Conservation (phyloP, 23 tunicate species). For the Ascidia mentula region DNA sequence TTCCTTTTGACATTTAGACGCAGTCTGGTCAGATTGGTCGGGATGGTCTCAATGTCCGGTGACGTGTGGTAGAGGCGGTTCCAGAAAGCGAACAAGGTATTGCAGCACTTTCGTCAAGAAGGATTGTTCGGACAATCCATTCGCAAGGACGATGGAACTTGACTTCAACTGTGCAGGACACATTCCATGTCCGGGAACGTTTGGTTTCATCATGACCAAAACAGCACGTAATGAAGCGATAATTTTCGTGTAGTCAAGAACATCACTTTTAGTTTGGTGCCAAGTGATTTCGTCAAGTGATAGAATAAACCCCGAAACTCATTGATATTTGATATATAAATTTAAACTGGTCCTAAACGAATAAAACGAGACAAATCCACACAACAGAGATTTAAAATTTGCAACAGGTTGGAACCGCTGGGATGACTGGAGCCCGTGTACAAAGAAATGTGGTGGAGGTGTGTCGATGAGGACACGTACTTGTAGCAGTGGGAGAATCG, state of each 20-base stretch:
- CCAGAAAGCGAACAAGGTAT: neutral
- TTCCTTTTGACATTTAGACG: no score
- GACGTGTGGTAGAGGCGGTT: slow-evolving; percentile 32
- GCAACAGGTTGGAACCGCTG: slow-evolving; percentile 13
- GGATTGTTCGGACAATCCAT: slow-evolving; percentile 21
- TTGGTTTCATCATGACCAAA: neutral
- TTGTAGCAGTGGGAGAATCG: neutral
- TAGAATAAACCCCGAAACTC: neutral
- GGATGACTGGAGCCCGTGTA: slow-evolving; percentile 27
- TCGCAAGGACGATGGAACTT: neutral
- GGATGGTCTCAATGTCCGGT: slow-evolving; percentile 19
- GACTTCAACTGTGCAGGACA: neutral
- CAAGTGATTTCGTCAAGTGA: neutral
- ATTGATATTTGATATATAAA: no score
- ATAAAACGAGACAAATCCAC: no score
- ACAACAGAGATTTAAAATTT: no score
- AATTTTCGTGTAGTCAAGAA: neutral
- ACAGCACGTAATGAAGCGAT: neutral
- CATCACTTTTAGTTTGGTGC: neutral
- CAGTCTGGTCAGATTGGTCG: slow-evolving; percentile 31
- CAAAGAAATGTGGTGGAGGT: slow-evolving; percentile 29
- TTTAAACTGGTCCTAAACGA: no score
- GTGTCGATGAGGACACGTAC: slow-evolving; percentile 2
- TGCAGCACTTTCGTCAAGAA: slow-evolving; percentile 35
- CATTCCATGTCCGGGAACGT: neutral